Evolutionary conservation across 2,113 vertebrate genomes (phyloP).

Genomic region (Mus musculus): DNA sequence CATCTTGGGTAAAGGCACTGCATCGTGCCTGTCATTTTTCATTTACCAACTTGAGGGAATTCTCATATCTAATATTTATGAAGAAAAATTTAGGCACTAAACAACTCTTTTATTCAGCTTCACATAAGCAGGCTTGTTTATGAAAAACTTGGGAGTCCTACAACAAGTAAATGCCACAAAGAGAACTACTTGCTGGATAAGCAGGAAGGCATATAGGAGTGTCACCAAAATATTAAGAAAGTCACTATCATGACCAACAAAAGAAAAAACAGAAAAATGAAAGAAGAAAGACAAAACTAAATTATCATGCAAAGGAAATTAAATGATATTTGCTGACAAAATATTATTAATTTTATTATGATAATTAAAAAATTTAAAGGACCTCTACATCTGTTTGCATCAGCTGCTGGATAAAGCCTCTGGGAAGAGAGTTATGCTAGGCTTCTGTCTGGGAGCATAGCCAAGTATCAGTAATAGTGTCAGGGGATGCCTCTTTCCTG

Average conservation of each 20-base stretch:
- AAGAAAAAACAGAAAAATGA: neutral
- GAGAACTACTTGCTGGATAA: neutral
- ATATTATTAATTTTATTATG: neutral
- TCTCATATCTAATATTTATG: neutral
- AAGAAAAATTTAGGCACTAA: neutral
- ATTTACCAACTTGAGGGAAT: neutral
- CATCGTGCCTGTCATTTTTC: neutral
- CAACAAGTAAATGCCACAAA: neutral
- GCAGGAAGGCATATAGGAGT: neutral
- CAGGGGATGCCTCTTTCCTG: too few relatives aligned
- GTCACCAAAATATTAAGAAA: conserved; percentile 19
- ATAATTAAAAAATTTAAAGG: neutral
- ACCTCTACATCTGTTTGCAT: too few relatives aligned
- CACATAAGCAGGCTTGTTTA: neutral
- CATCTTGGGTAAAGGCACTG: neutral
- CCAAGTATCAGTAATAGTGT: too few relatives aligned
- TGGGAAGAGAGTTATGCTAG: too few relatives aligned
- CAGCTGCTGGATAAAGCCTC: too few relatives aligned
- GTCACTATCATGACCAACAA: neutral
- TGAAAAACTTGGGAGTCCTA: neutral
- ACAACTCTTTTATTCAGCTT: neutral
- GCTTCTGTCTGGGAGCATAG: too few relatives aligned
- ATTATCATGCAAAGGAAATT: neutral
- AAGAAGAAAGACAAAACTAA: neutral
- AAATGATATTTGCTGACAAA: neutral